phyloP scores from a whole-genome alignment of 2,888 invertebrate genomes.

The Masnerella sp. region DNA sequence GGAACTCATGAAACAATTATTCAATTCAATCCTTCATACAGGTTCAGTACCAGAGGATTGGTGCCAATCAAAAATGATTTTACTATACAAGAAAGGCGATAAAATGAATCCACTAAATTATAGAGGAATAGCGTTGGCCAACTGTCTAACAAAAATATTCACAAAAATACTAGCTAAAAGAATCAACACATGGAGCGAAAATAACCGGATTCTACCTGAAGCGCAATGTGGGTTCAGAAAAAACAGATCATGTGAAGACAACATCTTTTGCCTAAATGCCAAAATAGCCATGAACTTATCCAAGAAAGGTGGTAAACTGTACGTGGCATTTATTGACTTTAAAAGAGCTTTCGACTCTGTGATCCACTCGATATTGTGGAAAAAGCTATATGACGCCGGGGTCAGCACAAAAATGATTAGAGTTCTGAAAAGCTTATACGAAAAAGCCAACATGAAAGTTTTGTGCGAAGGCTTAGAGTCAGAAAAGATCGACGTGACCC shows the following conservation, averaged over 20 bases:
- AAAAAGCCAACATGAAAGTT: background rate
- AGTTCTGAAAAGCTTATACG: background rate
- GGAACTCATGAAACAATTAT: too few relatives aligned
- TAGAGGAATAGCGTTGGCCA: constrained; percentile 11
- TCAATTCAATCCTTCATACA: too few relatives aligned
- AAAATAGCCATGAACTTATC: background rate
- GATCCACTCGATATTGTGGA: too few relatives aligned
- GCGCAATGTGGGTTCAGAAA: background rate
- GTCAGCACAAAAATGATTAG: background rate
- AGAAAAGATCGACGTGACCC: background rate
- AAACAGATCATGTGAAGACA: constrained; percentile 5
- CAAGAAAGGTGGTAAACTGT: background rate
- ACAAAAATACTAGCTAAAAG: background rate
- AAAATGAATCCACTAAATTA: constrained; percentile 9
- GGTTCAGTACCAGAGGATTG: too few relatives aligned
- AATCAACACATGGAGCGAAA: constrained; percentile 6
- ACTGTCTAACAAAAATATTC: constrained; percentile 8
- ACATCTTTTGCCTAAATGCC: background rate
- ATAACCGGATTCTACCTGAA: background rate
- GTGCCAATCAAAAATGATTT: too few relatives aligned
- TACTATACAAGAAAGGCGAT: constrained; percentile 34
- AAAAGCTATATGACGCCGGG: background rate
- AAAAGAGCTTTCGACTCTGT: background rate
- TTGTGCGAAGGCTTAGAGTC: background rate
- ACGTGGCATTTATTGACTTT: background rate